Conservation (phyloP, 35 echinoderm and acorn worm genomes). For the Eucidaris tribuloides region DNA sequence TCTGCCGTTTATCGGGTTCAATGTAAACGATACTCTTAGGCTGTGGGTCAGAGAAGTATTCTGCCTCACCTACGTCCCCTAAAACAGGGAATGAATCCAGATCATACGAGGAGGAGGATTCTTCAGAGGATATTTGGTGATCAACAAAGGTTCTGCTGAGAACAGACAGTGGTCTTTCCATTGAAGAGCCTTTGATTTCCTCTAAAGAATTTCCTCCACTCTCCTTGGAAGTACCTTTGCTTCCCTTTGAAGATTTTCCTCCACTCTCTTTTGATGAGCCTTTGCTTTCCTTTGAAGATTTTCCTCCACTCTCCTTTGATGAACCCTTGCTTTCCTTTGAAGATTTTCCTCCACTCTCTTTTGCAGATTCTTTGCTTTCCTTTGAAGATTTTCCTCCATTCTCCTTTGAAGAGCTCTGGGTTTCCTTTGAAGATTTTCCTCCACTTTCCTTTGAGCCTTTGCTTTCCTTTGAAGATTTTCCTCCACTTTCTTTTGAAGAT, state of each 20-base stretch:
- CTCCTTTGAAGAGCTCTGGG: not conserved
- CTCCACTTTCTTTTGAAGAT: not conserved
- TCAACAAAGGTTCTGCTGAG: not conserved
- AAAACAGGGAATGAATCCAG: not conserved
- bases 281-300: not conserved
- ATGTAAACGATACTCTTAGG: not conserved
- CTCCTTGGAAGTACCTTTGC: constrained; percentile 1
- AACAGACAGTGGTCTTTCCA: not conserved
- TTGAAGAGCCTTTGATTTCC: not conserved
- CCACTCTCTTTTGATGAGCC: not conserved
- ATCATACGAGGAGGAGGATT: no score
- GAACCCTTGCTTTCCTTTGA: not conserved
- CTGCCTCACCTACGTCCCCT: not conserved
- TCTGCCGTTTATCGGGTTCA: not conserved
- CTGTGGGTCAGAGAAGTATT: not conserved
- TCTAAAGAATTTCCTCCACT: no score
- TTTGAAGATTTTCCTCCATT: not conserved
- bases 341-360: not conserved
- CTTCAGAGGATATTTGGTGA: not conserved
- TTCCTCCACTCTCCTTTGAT: not conserved
- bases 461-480: not conserved
- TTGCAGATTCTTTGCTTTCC: not conserved
- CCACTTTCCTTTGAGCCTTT: no score
- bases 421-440: not conserved
- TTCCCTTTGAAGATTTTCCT: not conserved